Base-by-base conservation (phyloP, 2,888 invertebrate genomes). In the Caenorhabditis sp. region DNA sequence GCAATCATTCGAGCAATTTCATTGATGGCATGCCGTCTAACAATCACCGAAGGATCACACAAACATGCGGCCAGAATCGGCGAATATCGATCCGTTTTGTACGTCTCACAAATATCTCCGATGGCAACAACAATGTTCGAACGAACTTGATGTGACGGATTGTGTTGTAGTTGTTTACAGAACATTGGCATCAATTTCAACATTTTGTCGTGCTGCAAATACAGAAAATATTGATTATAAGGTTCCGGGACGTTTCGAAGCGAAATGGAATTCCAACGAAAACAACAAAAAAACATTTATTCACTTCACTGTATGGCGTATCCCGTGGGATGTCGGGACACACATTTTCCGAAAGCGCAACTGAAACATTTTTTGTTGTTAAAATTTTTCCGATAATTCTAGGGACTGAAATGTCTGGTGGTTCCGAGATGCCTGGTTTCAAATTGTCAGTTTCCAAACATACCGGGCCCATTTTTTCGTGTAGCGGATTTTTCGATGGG, bases 21-120 rank as follows among this genome's bases (percentile, higher is more conserved):
- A 37, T 66, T 64, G 60, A 74, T 69, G 2, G 74, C 74, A 26
- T 74, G 74, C 5, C 74, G 60, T 58, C 69, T 59, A 27, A 74
- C 68, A 14, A 74, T 24, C 12, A 74, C 74, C 0, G 74, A 74
- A 1, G 74, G 69, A 64, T 74, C 74, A 43, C 69, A 68, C 3
- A 74, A 53, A 5, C 61, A 66, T 12, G 69, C 69, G 3, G 69
- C 69, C 23, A 74, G 50, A 55, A 64, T 49, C 10, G 63, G 63
- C 1, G 69, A 62, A 49, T 66, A 74, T 27, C 69, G 57, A 59
- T 69, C 69, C 0, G 69, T 66, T 58, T 74, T 74, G 59, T 17
- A 71, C 58, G 64, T 58, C 26, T 61, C 66, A 51, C 69, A 62
- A 43, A 66, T 64, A 57, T 74, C 74, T 3, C 68, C 69, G 8